A percentile compares a stretch with the other conserved stretches of the same genome.
Evolutionary conservation across 2,113 vertebrate species (phyloP).

Genomic region (Pollimyrus isidori): DNA sequence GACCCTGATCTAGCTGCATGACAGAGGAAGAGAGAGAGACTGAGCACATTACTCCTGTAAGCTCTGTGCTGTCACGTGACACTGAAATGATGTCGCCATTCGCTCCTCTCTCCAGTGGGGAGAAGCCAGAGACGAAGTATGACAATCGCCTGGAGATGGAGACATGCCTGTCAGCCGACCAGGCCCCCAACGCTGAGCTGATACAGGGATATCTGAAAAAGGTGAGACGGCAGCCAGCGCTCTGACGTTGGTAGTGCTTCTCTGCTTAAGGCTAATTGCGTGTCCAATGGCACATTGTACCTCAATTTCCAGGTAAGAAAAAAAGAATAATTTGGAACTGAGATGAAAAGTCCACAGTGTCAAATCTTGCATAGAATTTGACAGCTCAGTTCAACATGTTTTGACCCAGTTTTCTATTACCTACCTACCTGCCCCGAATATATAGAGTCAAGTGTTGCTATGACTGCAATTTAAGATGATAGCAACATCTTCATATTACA

Average conservation of each 20-base stretch:
- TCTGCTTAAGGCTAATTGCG: neutral
- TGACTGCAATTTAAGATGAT: neutral
- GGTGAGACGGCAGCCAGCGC: conserved; percentile 54
- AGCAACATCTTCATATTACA: neutral
- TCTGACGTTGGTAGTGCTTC: neutral
- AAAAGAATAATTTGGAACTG: neutral
- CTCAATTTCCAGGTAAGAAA: neutral
- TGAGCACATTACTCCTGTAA: neutral
- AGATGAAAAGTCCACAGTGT: neutral
- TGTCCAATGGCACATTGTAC: neutral
- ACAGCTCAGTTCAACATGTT: neutral
- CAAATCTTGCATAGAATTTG: conserved; percentile 1
- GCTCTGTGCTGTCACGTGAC: neutral
- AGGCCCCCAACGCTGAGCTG: conserved; percentile 73
- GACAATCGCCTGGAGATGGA: conserved; percentile 81
- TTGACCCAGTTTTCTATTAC: neutral
- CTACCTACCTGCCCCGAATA: neutral
- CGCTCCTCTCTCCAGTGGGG: conserved; percentile 43
- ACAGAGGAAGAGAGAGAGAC: conserved; percentile 17
- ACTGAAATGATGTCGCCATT: conserved; percentile 16
- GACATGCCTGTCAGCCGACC: conserved; percentile 70
- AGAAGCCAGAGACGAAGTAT: conserved; percentile 50
- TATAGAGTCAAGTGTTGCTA: neutral
- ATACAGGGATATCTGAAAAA: conserved; percentile 89
- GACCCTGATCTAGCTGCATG: neutral